Conservation (phyloP, 1,140 invertebrate genomes). For the Drosophila repleta region DNA sequence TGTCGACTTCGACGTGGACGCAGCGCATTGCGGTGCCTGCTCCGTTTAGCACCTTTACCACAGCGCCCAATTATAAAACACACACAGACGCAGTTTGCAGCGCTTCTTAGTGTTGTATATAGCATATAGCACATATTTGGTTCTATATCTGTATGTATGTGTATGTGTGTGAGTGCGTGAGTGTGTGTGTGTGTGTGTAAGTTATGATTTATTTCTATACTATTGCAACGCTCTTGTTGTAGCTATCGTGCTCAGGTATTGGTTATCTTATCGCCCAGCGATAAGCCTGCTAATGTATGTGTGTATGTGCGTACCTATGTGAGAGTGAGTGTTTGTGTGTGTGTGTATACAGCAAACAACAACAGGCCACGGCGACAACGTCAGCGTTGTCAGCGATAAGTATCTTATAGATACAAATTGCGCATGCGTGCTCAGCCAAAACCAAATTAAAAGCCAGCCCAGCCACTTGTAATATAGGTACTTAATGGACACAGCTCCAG, state of each 20-base stretch:
- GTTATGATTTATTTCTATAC: conserved; percentile 81
- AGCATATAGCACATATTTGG: conserved; percentile 56
- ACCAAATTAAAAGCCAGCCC: conserved; percentile 26
- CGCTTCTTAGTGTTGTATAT: neutral
- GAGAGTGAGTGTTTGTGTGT: conserved; percentile 13
- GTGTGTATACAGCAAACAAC: conserved; percentile 43
- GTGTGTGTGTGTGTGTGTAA: conserved; percentile 52
- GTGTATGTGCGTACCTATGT: conserved; percentile 8
- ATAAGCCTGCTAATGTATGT: conserved; percentile 49
- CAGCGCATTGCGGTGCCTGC: conserved; percentile 68
- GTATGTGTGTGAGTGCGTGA: conserved; percentile 41
- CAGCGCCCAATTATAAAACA: conserved; percentile 73
- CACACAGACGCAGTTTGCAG: conserved; percentile 51
- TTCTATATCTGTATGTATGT: conserved; percentile 26
- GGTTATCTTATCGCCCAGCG: conserved; percentile 74
- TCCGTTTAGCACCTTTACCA: conserved; percentile 67
- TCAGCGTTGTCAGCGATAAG: conserved; percentile 63
- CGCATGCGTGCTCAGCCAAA: conserved; percentile 70
- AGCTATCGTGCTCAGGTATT: conserved; percentile 44
- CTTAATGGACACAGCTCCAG: conserved; percentile 1
- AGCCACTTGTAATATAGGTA: conserved; percentile 8
- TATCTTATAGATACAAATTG: conserved; percentile 79
- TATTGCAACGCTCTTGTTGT: conserved; percentile 8
- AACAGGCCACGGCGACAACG: conserved; percentile 35
- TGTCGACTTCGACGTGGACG: conserved; percentile 43